phyloP scores from a whole-genome alignment of 2,888 invertebrate genomes.

The Hoplodrina blanda region DNA sequence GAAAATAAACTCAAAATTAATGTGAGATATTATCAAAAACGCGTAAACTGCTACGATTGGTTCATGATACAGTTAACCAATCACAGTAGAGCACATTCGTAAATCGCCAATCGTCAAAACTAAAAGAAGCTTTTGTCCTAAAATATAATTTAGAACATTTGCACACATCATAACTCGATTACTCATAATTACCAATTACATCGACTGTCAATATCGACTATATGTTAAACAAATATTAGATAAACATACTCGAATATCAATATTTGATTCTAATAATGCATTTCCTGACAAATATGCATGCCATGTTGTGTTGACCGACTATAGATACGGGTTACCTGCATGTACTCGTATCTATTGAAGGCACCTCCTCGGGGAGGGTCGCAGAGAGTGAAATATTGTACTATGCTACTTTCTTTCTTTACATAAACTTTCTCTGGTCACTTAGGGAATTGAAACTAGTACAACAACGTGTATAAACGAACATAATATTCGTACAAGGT shows the following conservation, averaged over 20 bases:
- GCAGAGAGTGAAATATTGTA: conserved; percentile 39
- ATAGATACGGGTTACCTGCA: conserved; percentile 44
- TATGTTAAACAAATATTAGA: conserved; percentile 40
- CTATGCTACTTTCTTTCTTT: conserved; percentile 12
- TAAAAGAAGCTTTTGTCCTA: too few relatives aligned
- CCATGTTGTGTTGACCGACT: conserved; percentile 17
- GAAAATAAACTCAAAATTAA: too few relatives aligned
- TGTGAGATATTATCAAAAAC: too few relatives aligned
- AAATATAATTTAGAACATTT: neutral
- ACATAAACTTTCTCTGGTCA: conserved; percentile 23
- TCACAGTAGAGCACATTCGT: too few relatives aligned
- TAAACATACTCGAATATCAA: conserved; percentile 41
- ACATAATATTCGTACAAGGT: neutral
- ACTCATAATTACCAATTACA: conserved; percentile 18
- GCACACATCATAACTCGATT: neutral
- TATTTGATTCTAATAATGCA: conserved; percentile 59
- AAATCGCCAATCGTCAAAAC: too few relatives aligned
- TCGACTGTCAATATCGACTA: conserved; percentile 7
- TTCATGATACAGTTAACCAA: too few relatives aligned
- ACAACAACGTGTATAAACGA: neutral
- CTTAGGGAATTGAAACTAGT: conserved; percentile 33
- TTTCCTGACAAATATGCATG: conserved; percentile 56
- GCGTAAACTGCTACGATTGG: too few relatives aligned
- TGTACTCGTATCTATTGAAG: conserved; percentile 18
- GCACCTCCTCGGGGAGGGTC: conserved; percentile 31